Evolutionary conservation across 2,113 vertebrate species (phyloP).

Genomic region (Hipposideros armiger): DNA sequence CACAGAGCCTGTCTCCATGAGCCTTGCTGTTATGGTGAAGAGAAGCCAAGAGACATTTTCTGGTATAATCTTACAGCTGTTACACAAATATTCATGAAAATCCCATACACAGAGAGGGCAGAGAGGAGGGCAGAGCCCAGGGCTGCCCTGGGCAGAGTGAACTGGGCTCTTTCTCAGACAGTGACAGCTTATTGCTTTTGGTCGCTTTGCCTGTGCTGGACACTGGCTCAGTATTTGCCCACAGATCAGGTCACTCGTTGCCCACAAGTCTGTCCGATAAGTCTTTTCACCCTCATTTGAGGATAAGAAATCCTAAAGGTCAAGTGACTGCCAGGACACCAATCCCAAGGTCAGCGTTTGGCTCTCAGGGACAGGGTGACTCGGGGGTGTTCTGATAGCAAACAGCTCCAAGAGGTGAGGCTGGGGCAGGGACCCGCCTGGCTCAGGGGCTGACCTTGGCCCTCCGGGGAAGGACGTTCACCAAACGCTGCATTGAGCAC

Average conservation of each 20-base stretch:
- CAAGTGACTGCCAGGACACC: background rate
- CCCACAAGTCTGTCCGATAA: background rate
- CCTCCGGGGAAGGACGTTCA: background rate
- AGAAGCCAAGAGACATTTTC: background rate
- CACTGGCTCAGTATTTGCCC: background rate
- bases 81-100: background rate
- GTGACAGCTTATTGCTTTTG: background rate
- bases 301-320: background rate
- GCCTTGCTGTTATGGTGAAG: rapidly evolving
- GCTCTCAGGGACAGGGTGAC: background rate
- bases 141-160: too few species aligned
- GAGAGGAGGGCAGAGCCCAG: background rate
- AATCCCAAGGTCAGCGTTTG: background rate
- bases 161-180: too few species aligned
- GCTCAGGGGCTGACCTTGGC: background rate
- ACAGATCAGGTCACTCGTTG: background rate
- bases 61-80: background rate
- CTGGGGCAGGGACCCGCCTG: rapidly evolving
- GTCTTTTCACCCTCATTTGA: background rate
- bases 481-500: background rate
- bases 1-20: background rate
- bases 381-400: background rate
- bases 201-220: background rate
- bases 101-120: background rate
- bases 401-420: background rate